A percentile compares a stretch with the other conserved stretches of the same genome.
Conservation (phyloP, 2,888 invertebrate genomes). For the Papilio gigon region DNA sequence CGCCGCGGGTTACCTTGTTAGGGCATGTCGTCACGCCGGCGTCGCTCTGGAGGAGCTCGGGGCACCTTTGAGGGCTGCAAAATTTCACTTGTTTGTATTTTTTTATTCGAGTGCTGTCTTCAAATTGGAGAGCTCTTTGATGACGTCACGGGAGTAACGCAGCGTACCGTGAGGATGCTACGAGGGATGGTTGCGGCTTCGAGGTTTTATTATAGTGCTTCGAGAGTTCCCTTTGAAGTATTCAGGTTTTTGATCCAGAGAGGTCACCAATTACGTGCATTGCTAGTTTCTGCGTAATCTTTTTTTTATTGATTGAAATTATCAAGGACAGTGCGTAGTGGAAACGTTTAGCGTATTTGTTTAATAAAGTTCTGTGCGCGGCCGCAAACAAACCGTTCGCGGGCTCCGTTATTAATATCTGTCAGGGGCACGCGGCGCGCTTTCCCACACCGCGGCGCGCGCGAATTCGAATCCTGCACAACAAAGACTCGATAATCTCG, state of each 20-base stretch:
- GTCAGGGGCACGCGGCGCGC: constrained; percentile 71
- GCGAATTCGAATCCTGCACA: constrained; percentile 73
- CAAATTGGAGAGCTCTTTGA: constrained; percentile 66
- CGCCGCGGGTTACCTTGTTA: constrained; percentile 65
- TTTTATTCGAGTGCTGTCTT: constrained; percentile 62
- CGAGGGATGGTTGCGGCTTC: constrained; percentile 1
- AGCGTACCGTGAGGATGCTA: constrained; percentile 20
- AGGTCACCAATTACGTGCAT: background rate
- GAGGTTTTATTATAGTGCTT: constrained; percentile 8
- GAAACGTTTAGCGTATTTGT: constrained; percentile 21
- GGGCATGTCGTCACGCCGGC: constrained; percentile 65
- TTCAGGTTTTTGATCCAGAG: constrained; percentile 7
- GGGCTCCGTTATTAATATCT: constrained; percentile 70
- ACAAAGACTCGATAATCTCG: constrained; percentile 77
- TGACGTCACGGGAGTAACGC: constrained; percentile 35
- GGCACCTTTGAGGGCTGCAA: constrained; percentile 64
- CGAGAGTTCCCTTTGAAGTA: constrained; percentile 22
- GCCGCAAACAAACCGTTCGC: constrained; percentile 42
- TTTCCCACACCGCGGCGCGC: constrained; percentile 57
- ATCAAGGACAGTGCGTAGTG: background rate
- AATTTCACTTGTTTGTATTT: constrained; percentile 62
- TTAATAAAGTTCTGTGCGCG: constrained; percentile 21
- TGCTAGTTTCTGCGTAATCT: background rate
- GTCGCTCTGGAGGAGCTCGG: constrained; percentile 55
- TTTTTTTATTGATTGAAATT: background rate